Conservation (phyloP, 2,113 vertebrate species). For the Sander vitreus region DNA sequence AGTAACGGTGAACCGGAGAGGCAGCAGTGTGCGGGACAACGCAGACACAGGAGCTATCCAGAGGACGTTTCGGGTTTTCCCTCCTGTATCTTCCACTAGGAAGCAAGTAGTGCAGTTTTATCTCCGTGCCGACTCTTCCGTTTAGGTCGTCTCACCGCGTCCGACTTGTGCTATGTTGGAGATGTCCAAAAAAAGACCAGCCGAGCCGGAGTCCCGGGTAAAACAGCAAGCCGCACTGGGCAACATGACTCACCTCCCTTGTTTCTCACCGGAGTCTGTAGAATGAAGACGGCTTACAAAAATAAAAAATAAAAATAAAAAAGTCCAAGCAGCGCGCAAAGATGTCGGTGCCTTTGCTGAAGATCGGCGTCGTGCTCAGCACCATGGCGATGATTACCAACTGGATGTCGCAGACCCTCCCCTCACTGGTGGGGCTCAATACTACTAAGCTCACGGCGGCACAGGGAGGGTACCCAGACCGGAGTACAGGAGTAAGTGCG, state of each 20-base stretch:
- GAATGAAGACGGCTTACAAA: slow-evolving; percentile 87
- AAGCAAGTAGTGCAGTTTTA: slow-evolving; percentile 15
- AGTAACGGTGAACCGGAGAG: slow-evolving; percentile 69
- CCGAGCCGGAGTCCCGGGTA: slow-evolving; percentile 77
- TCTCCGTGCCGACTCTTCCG: not conserved
- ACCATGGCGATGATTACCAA: slow-evolving; percentile 99
- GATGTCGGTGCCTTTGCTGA: slow-evolving; percentile 97
- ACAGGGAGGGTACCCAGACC: slow-evolving; percentile 90
- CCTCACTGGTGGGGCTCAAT: slow-evolving; percentile 96
- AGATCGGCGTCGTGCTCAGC: slow-evolving; percentile 98
- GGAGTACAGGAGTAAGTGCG: slow-evolving; percentile 95
- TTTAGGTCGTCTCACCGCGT: slow-evolving; percentile 19
- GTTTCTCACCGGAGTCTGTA: slow-evolving; percentile 83
- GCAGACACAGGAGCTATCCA: slow-evolving; percentile 53
- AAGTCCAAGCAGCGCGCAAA: slow-evolving; percentile 77
- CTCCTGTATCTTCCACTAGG: not conserved
- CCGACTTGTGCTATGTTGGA: slow-evolving; percentile 52
- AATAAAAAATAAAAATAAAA: slow-evolving; percentile 39
- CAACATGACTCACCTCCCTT: slow-evolving; percentile 81
- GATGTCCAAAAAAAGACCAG: slow-evolving; percentile 79
- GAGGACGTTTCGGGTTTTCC: slow-evolving; percentile 12
- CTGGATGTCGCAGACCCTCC: slow-evolving; percentile 99
- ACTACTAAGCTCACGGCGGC: slow-evolving; percentile 93
- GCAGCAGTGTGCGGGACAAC: slow-evolving; percentile 71
- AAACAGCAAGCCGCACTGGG: slow-evolving; percentile 75